A percentile compares a stretch with the other conserved stretches of the same genome.
phyloP scores from a whole-genome alignment of 2,888 invertebrate species.

The Drosophila histrio region DNA sequence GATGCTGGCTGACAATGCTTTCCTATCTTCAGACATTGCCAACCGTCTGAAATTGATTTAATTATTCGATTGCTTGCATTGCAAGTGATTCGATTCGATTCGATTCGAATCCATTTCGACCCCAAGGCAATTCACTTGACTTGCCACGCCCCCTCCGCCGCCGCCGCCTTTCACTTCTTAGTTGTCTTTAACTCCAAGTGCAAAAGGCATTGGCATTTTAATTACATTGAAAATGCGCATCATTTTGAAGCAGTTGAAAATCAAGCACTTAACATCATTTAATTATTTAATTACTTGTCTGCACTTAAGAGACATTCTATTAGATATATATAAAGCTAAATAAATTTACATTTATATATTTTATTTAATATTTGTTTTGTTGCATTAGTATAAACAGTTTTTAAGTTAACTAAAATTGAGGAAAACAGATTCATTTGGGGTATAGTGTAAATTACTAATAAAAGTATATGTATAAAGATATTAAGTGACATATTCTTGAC shows the following conservation, averaged over 20 bases:
- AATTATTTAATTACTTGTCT: constrained; percentile 28
- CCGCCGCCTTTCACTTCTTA: not conserved
- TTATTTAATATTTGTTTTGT: not conserved
- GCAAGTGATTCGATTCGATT: constrained; percentile 50
- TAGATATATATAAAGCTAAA: not conserved
- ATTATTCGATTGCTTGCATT: constrained; percentile 48
- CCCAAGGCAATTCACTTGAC: constrained; percentile 24
- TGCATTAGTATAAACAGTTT: no score
- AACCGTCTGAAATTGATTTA: constrained; percentile 62
- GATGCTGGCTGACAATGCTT: not conserved
- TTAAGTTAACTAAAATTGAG: not conserved
- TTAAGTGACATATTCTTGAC: no score
- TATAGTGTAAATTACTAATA: no score
- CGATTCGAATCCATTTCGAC: constrained; percentile 11
- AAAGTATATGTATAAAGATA: no score
- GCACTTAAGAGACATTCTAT: constrained; percentile 11
- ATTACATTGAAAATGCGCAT: constrained; percentile 38
- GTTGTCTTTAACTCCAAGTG: no score
- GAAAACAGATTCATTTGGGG: no score
- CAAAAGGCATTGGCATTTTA: constrained; percentile 27
- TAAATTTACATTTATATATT: not conserved
- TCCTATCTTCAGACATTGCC: not conserved
- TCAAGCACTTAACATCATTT: constrained; percentile 23
- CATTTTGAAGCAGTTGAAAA: constrained; percentile 19
- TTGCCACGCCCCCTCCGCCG: constrained; percentile 1